phyloP scores from a whole-genome alignment of 2,797 vertebrate species.

The Oreochromis grahami region DNA sequence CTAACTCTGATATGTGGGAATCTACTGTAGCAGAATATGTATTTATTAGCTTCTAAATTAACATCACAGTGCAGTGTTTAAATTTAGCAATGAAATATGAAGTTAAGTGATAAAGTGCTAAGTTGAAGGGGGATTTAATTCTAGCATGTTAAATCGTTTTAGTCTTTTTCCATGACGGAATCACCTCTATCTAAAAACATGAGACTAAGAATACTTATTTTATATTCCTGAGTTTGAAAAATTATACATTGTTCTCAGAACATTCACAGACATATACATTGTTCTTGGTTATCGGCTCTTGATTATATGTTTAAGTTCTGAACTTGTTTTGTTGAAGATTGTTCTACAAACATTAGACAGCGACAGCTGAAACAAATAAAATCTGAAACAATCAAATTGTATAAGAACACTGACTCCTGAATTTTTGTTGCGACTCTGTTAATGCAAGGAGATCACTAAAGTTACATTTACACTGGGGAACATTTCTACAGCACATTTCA shows the following conservation, averaged over 20 bases:
- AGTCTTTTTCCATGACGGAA: not conserved
- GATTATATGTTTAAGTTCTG: not conserved
- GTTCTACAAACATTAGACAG: not conserved
- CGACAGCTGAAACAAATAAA: not conserved
- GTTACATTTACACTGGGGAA: not conserved
- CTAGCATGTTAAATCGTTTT: not conserved
- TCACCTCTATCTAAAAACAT: not conserved
- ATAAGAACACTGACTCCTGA: not conserved
- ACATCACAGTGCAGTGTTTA: not conserved
- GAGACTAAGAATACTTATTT: not conserved
- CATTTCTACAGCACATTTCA: not conserved
- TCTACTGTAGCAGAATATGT: not conserved
- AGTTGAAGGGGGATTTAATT: not conserved
- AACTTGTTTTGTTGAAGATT: not conserved
- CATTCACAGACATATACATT: not conserved
- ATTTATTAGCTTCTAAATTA: not conserved
- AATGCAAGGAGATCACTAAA: not conserved
- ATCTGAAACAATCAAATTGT: not conserved
- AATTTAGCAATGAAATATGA: not conserved
- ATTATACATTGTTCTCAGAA: not conserved
- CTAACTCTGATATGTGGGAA: not conserved
- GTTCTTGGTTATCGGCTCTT: not conserved
- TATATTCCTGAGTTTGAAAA: not conserved
- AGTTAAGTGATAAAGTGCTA: not conserved
- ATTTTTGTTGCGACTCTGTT: not conserved